Percentiles rank a stretch among this genome's conserved stretches.
These are phyloP conservation scores for Gobius niger DNA, from an alignment of 2,113 vertebrate genomes.

Conservation along the genomic window DNA sequence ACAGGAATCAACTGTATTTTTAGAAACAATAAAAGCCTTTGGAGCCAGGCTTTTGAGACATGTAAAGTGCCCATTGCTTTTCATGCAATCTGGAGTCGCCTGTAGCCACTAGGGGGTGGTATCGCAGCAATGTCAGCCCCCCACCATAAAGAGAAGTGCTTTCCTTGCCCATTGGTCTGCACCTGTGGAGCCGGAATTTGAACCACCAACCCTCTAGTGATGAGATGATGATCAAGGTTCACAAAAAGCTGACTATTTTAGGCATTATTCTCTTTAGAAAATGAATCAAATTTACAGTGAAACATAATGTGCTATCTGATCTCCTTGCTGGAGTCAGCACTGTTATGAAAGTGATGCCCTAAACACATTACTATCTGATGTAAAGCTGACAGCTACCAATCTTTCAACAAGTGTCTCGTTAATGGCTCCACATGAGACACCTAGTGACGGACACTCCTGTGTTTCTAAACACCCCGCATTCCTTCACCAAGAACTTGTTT, in stretches of 20 bases:
- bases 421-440: constrained; percentile 64
- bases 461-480: constrained; percentile 63
- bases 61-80: no score
- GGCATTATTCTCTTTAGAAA: constrained; percentile 10
- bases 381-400: constrained; percentile 64
- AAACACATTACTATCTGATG: constrained; percentile 55
- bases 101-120: no score
- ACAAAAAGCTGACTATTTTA: constrained; percentile 7
- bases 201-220: no score
- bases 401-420: constrained; percentile 63
- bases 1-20: no score
- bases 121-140: no score
- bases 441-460: constrained; percentile 58
- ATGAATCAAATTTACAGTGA: constrained; percentile 30
- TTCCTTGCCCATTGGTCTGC: no score
- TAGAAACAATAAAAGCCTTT: no score
- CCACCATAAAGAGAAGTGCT: no score
- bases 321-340: constrained; percentile 43
- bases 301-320: constrained; percentile 49
- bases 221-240: background rate
- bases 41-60: no score
- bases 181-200: no score
- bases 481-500: constrained; percentile 67
- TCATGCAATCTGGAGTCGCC: no score
- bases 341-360: constrained; percentile 60